These are phyloP conservation scores for Chlorodrepanis virens DNA, from an alignment of 2,113 vertebrate genomes.

Conservation along the genomic window DNA sequence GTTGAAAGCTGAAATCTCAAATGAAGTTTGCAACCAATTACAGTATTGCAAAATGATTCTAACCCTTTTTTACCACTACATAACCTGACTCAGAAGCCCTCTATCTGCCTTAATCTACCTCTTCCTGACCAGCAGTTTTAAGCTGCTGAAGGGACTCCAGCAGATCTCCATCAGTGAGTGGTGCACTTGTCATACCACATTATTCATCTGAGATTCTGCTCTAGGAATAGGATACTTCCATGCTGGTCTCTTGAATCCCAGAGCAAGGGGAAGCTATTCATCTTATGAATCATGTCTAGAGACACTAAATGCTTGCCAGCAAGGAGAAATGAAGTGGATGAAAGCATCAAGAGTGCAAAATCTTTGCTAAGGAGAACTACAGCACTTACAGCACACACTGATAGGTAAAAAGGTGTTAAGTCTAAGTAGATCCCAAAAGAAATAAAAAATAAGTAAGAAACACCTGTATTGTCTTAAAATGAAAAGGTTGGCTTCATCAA, in stretches of 20 bases:
- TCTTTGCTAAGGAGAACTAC: background rate
- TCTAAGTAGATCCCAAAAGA: background rate
- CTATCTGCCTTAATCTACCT: background rate
- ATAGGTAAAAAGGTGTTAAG: background rate
- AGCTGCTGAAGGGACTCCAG: background rate
- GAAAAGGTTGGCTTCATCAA: background rate
- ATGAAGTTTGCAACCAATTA: background rate
- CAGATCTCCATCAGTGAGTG: background rate
- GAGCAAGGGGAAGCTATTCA: background rate
- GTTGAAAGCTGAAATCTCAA: slow-evolving; percentile 1
- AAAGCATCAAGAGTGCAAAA: background rate
- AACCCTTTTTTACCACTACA: background rate
- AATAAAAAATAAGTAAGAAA: background rate
- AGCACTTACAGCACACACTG: background rate
- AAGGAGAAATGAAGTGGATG: background rate
- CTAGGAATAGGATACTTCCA: background rate
- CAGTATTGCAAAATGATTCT: background rate
- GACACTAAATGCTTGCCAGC: background rate
- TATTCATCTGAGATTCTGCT: background rate
- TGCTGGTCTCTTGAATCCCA: background rate
- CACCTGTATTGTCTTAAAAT: background rate
- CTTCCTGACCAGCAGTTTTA: background rate
- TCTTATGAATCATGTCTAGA: background rate
- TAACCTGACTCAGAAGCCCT: background rate
- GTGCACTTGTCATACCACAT: background rate